Percentiles rank a stretch among this genome's conserved stretches.
These are phyloP conservation scores for Vultur gryphus DNA, from an alignment of 2,797 vertebrate species.

Conservation along the genomic window DNA sequence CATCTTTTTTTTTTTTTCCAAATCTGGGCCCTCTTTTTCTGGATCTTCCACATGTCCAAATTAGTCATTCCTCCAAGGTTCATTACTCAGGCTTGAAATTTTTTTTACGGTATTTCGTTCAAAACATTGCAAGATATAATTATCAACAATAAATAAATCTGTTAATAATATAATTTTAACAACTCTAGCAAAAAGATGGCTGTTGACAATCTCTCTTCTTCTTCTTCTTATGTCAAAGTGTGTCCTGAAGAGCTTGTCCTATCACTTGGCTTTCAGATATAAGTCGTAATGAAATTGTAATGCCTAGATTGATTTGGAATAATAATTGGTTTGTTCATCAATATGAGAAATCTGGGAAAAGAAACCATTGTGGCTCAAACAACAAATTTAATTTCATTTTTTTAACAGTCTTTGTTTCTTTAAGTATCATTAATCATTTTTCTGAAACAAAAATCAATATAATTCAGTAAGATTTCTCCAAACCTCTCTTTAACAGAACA, in stretches of 20 bases:
- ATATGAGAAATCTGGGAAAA: background rate
- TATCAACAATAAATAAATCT: background rate
- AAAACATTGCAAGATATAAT: background rate
- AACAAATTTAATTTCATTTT: background rate
- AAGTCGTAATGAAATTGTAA: background rate
- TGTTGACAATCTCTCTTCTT: background rate
- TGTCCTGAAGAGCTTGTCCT: background rate
- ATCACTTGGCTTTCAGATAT: background rate
- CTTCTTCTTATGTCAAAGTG: background rate
- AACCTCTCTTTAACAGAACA: background rate
- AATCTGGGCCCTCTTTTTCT: background rate
- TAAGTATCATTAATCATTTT: background rate
- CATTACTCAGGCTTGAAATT: background rate
- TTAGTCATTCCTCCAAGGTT: background rate
- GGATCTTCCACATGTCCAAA: background rate
- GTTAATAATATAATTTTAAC: background rate
- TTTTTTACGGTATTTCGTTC: background rate
- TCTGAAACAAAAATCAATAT: background rate
- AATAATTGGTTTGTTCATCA: background rate
- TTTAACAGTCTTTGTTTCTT: background rate
- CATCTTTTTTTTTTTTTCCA: accelerated
- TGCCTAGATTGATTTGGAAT: background rate
- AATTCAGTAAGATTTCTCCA: background rate
- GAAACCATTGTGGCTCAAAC: background rate
- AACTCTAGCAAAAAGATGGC: background rate